Evolutionary conservation across 1,140 invertebrate species (phyloP).

Genomic region (Drosophila ficusphila): DNA sequence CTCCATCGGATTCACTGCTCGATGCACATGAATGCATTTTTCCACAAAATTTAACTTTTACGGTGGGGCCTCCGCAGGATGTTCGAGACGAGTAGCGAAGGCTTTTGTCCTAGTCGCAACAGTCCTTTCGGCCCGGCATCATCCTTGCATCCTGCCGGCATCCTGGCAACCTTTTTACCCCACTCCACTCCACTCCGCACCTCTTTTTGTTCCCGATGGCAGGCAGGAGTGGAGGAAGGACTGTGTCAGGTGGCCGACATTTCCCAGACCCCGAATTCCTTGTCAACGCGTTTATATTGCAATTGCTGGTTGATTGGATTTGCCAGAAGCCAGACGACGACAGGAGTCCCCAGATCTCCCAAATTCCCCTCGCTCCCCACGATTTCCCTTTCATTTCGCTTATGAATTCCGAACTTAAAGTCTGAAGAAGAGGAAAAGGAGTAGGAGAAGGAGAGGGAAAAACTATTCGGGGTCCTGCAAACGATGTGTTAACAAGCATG

Average conservation of each 20-base stretch:
- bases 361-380: not conserved
- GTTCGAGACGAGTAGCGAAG: not conserved
- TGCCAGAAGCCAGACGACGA: conserved; percentile 43
- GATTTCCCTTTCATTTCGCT: conserved; percentile 44
- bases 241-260: conserved; percentile 34
- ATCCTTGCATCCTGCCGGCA: no score
- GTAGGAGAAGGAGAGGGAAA: no score
- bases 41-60: conserved; percentile 73
- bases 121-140: no score
- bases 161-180: conserved; percentile 24
- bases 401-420: conserved; percentile 46
- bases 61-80: conserved; percentile 5
- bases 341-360: conserved; percentile 2
- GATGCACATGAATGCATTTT: conserved; percentile 72
- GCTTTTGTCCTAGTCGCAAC: conserved; percentile 34
- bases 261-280: conserved; percentile 11
- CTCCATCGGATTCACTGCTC: conserved; percentile 71
- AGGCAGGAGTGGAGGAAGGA: no score
- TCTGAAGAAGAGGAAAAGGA: not conserved
- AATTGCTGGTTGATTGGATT: conserved; percentile 62
- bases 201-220: conserved; percentile 1
- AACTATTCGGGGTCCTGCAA: conserved; percentile 47
- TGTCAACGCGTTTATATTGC: conserved; percentile 58
- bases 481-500: conserved; percentile 66
- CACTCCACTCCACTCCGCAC: not conserved